Base-by-base conservation (phyloP, 2,113 vertebrate species). In the Aptenodytes patagonicus region DNA sequence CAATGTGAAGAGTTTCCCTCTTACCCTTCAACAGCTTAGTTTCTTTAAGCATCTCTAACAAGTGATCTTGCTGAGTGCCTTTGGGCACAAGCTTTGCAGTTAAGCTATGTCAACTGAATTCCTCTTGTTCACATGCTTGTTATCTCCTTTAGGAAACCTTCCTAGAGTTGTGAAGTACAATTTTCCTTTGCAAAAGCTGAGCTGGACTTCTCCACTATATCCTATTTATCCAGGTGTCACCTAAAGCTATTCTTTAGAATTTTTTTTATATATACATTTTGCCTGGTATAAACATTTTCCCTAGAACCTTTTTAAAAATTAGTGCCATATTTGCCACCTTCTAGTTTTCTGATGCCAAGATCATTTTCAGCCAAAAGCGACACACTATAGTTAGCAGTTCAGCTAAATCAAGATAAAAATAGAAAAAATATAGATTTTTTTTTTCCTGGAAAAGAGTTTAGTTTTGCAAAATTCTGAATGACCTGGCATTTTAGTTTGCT, bases 401-500 rank as follows among this genome's bases (percentile, higher is more conserved):
- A 94, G 40, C 58, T 91, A 69, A 94, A 75, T n/a, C 34, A 64
- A 93, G 66, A 91, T 58, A 47, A 64, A 91, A 90, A 66, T 34
- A 93, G 66, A 64, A 78, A 70, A 78, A 64, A 51, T 20, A 90
- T 3, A 52, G 22, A 21, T 36, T 58, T 81, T 58, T 65, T 65
- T 17, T 70, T 83, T 75, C 77, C 62, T 89, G 49, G 44, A 77
- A 91, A 78, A 93, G 17, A 22, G 32, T 83, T 91, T 71, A 42
- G 42, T 81, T 94, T 86, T 93, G 58, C 68, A 73, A 90, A 57
- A 92, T 90, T 88, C 90, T 80, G 62, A 87, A 52, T 65, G 71
- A 83, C 77, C 80, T 90, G 85, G 64, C 75, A 94, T 95, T 96
- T 96, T 77, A 73, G 44, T 69, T 72, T 90, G 40, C 70, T 90